Evolutionary conservation across 2,888 invertebrate genomes (phyloP), one percentile per base, ranked within the genome.

Genomic region (Encarsia formosa): DNA sequence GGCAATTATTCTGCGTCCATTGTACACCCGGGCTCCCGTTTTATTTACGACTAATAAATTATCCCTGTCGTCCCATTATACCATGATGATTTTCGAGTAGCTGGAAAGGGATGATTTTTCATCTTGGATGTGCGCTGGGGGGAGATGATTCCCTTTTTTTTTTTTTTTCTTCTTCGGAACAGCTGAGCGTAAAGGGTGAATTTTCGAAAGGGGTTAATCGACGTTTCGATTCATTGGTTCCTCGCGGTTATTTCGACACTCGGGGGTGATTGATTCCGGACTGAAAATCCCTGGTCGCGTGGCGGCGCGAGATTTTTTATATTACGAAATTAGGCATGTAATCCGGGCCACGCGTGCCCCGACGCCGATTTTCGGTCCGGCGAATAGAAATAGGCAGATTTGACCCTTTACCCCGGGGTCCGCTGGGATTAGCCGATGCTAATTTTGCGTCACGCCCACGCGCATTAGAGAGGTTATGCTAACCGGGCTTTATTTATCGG

Each of bases 261-360:
- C n/a, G n/a, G n/a, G n/a, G n/a, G n/a, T n/a, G n/a, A n/a, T n/a
- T n/a, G n/a, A n/a, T n/a, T n/a, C n/a, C n/a, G n/a, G n/a, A n/a
- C n/a, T n/a, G n/a, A n/a, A n/a, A n/a, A n/a, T n/a, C n/a, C n/a
- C n/a, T n/a, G n/a, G n/a, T n/a, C n/a, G n/a, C n/a, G n/a, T n/a
- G n/a, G n/a, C n/a, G n/a, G n/a, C n/a, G n/a, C n/a, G n/a, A n/a
- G n/a, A n/a, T n/a, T n/a, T n/a, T n/a, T n/a, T n/a, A n/a, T n/a
- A n/a, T n/a, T 63, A 59, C 63, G 65, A 71, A 72, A 72, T 71
- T 71, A 67, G 66, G 65, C 66, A 64, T 61, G 63, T 70, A 71
- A 72, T 70, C 68, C 67, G 63, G 58, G 72, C 63, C 72, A 73
- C 72, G 72, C 71, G 71, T 64, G 65, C 59, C 58, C 58, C 56